phyloP scores from a whole-genome alignment of 2,888 invertebrate genomes.

The Ophioninae sp. region DNA sequence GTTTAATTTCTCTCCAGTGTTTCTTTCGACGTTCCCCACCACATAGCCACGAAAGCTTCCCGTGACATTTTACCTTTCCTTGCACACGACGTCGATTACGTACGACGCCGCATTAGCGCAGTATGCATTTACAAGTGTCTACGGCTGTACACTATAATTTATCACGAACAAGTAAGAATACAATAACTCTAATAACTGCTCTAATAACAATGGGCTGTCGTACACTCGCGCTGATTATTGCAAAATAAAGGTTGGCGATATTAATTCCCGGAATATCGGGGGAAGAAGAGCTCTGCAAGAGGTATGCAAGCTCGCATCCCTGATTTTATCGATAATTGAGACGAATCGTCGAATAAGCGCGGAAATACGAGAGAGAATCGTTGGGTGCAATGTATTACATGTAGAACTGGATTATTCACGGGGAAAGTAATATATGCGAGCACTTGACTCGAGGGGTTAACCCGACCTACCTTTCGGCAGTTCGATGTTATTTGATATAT shows the following conservation, averaged over 20 bases:
- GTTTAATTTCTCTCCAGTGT: not conserved
- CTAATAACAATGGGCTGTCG: conserved; percentile 12
- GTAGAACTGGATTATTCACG: not conserved
- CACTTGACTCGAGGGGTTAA: conserved; percentile 5
- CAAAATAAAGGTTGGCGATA: conserved; percentile 28
- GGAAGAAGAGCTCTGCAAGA: not conserved
- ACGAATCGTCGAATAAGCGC: not conserved
- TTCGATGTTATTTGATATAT: conserved; percentile 34
- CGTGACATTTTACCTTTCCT: conserved; percentile 34
- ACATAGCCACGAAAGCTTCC: conserved; percentile 26
- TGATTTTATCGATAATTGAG: not conserved
- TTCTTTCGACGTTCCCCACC: not conserved
- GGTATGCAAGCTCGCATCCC: not conserved
- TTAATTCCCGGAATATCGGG: not conserved
- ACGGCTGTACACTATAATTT: conserved; percentile 6
- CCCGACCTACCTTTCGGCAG: conserved; percentile 23
- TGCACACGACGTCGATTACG: not conserved
- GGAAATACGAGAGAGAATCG: not conserved
- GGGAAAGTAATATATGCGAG: not conserved
- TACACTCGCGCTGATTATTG: conserved; percentile 28
- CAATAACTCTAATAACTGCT: conserved; percentile 23
- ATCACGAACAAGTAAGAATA: conserved; percentile 29
- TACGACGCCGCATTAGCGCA: conserved; percentile 6
- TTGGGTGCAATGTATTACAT: too few species aligned
- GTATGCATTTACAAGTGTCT: not conserved